Percentiles rank a stretch among this genome's conserved stretches.
These are phyloP conservation scores for Pyrocoelia pectoralis DNA, from an alignment of 2,888 invertebrate species.

Conservation along the genomic window DNA sequence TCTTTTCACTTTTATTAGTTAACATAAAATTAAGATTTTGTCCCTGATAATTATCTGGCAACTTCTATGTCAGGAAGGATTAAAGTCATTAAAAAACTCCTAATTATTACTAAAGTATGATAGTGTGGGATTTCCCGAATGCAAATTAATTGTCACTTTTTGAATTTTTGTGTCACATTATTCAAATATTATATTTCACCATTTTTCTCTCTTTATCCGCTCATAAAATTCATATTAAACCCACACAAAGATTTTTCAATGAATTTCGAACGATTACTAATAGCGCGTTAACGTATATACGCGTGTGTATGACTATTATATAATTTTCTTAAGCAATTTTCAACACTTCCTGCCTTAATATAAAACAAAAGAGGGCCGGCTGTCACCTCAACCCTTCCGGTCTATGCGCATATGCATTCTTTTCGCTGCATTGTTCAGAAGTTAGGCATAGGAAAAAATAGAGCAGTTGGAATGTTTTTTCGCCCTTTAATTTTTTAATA, in stretches of 20 bases:
- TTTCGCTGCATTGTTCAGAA: conserved; percentile 9
- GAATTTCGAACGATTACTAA: neutral
- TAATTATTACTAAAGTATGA: conserved; percentile 15
- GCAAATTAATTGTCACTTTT: conserved; percentile 4
- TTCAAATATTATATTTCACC: conserved; percentile 20
- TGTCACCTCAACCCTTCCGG: conserved; percentile 22
- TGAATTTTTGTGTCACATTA: conserved; percentile 15
- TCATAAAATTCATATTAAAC: neutral
- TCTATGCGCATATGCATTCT: conserved; percentile 15
- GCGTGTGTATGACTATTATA: neutral
- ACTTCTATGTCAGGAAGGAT: conserved; percentile 11
- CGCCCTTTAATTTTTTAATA: conserved; percentile 40
- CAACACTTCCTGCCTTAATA: conserved; percentile 15
- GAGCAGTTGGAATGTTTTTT: conserved; percentile 28
- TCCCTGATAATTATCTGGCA: neutral
- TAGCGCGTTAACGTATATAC: neutral
- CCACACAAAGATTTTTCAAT: neutral
- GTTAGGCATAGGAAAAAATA: conserved; percentile 23
- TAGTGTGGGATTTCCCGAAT: conserved; percentile 25
- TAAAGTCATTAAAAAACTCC: conserved; percentile 11
- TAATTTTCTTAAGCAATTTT: neutral
- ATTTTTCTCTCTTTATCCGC: too few species aligned
- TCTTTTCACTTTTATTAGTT: neutral
- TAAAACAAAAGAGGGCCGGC: conserved; percentile 27
- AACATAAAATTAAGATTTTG: neutral